Conservation (phyloP, 2,888 invertebrate genomes). For the Sminthurides aquaticus region DNA sequence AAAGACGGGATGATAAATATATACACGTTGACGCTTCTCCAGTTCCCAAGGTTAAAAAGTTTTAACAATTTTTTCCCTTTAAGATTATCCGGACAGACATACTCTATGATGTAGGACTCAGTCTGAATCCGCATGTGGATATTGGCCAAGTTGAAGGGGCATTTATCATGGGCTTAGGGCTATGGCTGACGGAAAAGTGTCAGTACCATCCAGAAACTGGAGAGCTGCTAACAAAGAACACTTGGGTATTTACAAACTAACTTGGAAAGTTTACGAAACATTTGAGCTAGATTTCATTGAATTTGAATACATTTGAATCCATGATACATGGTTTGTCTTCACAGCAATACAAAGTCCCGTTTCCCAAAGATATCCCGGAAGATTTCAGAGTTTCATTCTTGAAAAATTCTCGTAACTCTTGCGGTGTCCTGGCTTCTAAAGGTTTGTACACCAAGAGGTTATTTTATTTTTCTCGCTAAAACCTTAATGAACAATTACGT, state of each 20-base stretch:
- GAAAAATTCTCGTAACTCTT: slow-evolving; percentile 32
- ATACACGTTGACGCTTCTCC: neutral
- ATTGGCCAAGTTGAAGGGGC: slow-evolving; percentile 49
- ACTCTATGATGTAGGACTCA: slow-evolving; percentile 43
- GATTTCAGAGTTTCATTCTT: slow-evolving; percentile 54
- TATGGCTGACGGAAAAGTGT: slow-evolving; percentile 47
- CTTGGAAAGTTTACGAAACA: neutral
- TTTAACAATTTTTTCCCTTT: too few species aligned
- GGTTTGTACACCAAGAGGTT: too few species aligned
- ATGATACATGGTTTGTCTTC: slow-evolving; percentile 59
- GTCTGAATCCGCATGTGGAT: slow-evolving; percentile 45
- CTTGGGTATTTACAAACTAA: slow-evolving; percentile 45
- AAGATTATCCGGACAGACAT: slow-evolving; percentile 42
- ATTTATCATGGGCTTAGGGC: slow-evolving; percentile 49
- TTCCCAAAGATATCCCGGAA: slow-evolving; percentile 67
- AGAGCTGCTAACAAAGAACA: slow-evolving; percentile 46
- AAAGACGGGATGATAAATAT: too few species aligned
- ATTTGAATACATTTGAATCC: slow-evolving; percentile 49
- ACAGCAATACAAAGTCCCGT: slow-evolving; percentile 64
- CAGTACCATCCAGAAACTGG: slow-evolving; percentile 47
- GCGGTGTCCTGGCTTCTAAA: slow-evolving; percentile 34
- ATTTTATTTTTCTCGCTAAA: too few species aligned
- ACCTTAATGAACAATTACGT: too few species aligned
- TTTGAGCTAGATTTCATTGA: too few species aligned
- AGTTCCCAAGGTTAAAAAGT: neutral